phyloP scores from a whole-genome alignment of 2,797 vertebrate genomes.

The Pteronotus mesoamericanus region DNA sequence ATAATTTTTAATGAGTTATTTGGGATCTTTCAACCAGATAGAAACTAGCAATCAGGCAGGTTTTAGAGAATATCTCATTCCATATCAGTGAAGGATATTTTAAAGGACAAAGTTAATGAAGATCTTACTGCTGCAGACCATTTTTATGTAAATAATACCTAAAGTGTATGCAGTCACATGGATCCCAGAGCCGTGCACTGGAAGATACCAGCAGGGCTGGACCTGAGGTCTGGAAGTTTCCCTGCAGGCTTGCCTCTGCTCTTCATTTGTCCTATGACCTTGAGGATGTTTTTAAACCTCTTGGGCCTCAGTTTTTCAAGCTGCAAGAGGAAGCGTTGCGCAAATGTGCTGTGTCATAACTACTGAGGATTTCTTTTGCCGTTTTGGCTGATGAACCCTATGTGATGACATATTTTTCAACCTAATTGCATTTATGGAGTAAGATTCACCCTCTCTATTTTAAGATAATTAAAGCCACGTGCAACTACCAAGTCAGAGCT shows the following conservation, averaged over 20 bases:
- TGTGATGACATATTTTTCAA: not conserved
- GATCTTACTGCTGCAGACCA: constrained; percentile 34
- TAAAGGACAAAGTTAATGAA: constrained; percentile 67
- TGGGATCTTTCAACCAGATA: constrained; percentile 61
- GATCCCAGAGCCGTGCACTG: not conserved
- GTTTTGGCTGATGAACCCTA: not conserved
- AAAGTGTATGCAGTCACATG: not conserved
- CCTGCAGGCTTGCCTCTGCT: not conserved
- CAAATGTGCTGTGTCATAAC: not conserved
- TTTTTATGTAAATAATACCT: constrained; percentile 53
- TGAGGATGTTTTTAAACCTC: not conserved
- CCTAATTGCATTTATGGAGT: constrained; percentile 7
- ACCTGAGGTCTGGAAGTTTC: not conserved
- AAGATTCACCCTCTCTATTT: not conserved
- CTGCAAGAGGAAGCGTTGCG: not conserved
- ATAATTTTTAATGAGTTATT: constrained; percentile 71
- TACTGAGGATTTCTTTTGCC: not conserved
- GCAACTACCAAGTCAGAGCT: not conserved
- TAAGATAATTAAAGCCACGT: constrained; percentile 8
- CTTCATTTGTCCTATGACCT: not conserved
- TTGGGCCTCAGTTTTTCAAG: constrained; percentile 14
- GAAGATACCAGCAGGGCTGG: not conserved
- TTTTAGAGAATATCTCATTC: constrained; percentile 54
- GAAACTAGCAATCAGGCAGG: constrained; percentile 48
- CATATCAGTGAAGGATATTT: constrained; percentile 43